Evolutionary conservation across 2,797 vertebrate species (phyloP).

Genomic region (Sebastes goodei): DNA sequence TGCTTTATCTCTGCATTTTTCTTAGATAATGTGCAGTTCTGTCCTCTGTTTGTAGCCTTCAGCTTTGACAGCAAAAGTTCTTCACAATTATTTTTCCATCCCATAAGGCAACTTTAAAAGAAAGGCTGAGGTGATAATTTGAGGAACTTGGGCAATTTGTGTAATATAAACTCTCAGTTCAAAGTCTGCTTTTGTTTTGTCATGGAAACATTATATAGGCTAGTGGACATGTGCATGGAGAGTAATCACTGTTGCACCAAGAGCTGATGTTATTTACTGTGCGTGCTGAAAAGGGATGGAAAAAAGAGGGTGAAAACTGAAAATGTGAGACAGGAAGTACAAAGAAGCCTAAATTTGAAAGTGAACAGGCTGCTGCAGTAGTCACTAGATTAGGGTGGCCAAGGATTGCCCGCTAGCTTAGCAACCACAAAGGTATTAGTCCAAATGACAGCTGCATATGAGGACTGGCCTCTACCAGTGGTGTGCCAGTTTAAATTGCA

Average conservation of each 20-base stretch:
- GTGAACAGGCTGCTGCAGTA: neutral
- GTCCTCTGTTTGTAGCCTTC: neutral
- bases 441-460: neutral
- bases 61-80: neutral
- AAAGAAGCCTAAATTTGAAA: neutral
- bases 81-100: neutral
- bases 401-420: neutral
- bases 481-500: too few species aligned
- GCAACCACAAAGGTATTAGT: neutral
- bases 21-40: neutral
- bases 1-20: neutral
- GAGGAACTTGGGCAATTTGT: neutral
- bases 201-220: neutral
- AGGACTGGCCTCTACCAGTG: neutral
- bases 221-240: neutral
- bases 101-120: neutral
- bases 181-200: neutral
- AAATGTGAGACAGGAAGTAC: neutral
- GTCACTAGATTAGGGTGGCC: accelerated
- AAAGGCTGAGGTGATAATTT: neutral
- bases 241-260: neutral
- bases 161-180: neutral
- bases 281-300: neutral
- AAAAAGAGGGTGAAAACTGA: neutral
- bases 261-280: neutral